These are phyloP conservation scores for Naja naja DNA, from an alignment of 2,113 vertebrate genomes.

Conservation along the genomic window DNA sequence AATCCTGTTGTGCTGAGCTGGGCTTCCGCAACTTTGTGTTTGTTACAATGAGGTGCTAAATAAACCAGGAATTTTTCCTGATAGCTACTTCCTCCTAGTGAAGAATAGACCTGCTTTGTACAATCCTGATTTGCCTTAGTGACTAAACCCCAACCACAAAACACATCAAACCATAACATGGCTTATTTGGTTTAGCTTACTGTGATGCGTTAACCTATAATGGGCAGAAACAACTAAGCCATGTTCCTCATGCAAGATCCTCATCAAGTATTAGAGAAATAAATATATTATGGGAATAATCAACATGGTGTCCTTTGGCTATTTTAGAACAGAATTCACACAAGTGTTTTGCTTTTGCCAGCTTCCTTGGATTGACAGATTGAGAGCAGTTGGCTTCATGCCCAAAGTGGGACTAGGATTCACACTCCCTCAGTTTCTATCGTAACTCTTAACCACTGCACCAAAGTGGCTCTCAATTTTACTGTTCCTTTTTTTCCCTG, in stretches of 20 bases:
- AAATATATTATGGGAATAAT: background rate
- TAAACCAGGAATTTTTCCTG: background rate
- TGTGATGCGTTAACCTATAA: background rate
- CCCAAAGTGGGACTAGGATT: background rate
- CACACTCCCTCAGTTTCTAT: background rate
- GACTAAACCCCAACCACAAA: background rate
- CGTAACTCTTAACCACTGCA: background rate
- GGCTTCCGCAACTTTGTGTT: background rate
- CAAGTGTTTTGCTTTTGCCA: background rate
- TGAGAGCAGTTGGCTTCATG: background rate
- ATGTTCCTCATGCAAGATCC: background rate
- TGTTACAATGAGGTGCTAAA: background rate
- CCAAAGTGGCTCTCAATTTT: background rate
- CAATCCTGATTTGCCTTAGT: background rate
- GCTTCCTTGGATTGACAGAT: background rate
- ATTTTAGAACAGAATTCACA: background rate
- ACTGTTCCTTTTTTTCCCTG: background rate
- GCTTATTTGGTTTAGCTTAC: background rate
- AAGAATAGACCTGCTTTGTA: background rate
- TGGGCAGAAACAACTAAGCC: background rate
- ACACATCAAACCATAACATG: background rate
- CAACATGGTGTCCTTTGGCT: background rate
- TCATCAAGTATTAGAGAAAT: background rate
- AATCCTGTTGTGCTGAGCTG: background rate
- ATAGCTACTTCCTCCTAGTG: background rate